Evolutionary conservation across 2,888 invertebrate genomes (phyloP).

Genomic region (Desoria tigrina): DNA sequence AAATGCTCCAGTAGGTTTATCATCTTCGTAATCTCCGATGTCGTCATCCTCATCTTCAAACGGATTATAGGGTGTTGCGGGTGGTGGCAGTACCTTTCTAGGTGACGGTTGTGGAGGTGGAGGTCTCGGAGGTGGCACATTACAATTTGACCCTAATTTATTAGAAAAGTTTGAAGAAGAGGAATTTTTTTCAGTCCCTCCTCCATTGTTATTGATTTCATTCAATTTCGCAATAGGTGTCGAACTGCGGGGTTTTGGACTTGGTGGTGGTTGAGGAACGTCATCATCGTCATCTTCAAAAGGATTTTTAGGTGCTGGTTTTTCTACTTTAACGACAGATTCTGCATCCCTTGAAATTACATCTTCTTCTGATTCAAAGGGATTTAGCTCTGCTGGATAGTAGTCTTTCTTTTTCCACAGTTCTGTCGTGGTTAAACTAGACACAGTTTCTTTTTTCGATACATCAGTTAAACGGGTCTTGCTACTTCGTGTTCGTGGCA

Average conservation of each 20-base stretch:
- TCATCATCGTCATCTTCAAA: conserved; percentile 51
- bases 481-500: conserved; percentile 2
- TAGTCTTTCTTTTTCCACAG: conserved; percentile 53
- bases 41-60: conserved; percentile 48
- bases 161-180: not conserved
- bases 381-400: conserved; percentile 81
- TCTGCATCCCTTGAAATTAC: not conserved
- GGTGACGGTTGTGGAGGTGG: conserved; percentile 32
- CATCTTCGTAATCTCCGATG: conserved; percentile 39
- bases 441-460: not conserved
- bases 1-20: conserved; percentile 29
- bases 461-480: not conserved
- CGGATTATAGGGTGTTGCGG: conserved; percentile 39
- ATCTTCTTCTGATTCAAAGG: conserved; percentile 72
- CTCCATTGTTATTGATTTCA: conserved; percentile 36
- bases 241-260: conserved; percentile 30
- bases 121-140: conserved; percentile 16
- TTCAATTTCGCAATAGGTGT: not conserved
- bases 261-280: conserved; percentile 5
- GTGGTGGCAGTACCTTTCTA: conserved; percentile 18
- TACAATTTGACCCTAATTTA: conserved; percentile 6
- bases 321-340: not conserved
- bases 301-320: conserved; percentile 32
- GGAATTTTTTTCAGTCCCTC: conserved; percentile 3
- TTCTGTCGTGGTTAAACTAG: conserved; percentile 30